Evolutionary conservation across 2,888 invertebrate species (phyloP).

Genomic region (Netelia melanura): DNA sequence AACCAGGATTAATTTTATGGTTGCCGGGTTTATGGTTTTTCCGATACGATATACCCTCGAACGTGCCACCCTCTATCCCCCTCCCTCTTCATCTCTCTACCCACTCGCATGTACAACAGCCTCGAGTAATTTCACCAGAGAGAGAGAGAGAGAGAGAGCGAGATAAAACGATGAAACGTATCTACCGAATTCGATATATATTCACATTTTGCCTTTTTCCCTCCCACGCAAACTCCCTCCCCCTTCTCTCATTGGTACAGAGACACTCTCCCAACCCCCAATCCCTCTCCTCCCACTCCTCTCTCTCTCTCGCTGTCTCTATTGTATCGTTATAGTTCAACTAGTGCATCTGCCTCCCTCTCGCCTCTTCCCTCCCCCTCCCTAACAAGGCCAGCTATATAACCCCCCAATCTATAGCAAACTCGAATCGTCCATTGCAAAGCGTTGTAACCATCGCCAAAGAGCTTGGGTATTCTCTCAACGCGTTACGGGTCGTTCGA

Average conservation of each 20-base stretch:
- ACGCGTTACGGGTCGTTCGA: conserved; percentile 56
- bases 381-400: neutral
- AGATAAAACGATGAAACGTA: conserved; percentile 1
- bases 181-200: neutral
- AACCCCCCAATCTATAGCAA: neutral
- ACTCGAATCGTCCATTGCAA: conserved; percentile 48
- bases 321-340: conserved; percentile 5
- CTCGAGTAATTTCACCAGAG: conserved; percentile 26
- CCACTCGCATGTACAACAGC: neutral
- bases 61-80: conserved; percentile 4
- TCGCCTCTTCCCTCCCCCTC: neutral
- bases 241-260: neutral
- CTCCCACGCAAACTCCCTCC: neutral
- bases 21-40: conserved; percentile 70
- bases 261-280: neutral
- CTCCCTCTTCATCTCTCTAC: neutral
- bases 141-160: neutral
- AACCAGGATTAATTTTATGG: conserved; percentile 70
- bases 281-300: neutral
- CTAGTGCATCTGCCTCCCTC: conserved; percentile 20
- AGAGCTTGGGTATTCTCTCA: conserved; percentile 37
- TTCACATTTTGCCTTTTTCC: conserved; percentile 1
- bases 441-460: neutral
- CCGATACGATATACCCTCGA: conserved; percentile 65
- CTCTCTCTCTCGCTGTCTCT: neutral